phyloP scores from a whole-genome alignment of 1,140 invertebrate species.

The Asbolus verrucosus region DNA sequence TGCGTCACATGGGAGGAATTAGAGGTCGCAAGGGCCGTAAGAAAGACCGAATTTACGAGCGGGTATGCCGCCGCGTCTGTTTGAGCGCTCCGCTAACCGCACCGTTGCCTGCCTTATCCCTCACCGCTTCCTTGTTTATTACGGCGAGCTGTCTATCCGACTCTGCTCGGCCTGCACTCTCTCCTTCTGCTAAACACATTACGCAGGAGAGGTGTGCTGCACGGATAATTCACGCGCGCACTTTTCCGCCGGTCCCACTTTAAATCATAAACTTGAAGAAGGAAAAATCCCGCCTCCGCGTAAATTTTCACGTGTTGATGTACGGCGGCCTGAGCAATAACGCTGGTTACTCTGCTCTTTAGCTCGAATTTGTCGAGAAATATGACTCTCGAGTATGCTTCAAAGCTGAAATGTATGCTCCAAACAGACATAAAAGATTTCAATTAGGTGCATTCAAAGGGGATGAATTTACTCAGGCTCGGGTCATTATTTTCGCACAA shows the following conservation, averaged over 20 bases:
- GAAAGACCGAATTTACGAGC: constrained; percentile 61
- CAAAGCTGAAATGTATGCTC: constrained; percentile 34
- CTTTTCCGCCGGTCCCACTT: constrained; percentile 19
- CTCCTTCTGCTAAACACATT: constrained; percentile 40
- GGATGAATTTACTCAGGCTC: too few relatives aligned
- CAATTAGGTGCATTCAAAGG: constrained; percentile 10
- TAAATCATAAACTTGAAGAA: constrained; percentile 36
- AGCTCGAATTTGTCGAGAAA: constrained; percentile 29
- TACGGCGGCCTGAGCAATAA: constrained; percentile 22
- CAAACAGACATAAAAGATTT: constrained; percentile 24
- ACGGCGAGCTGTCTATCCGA: constrained; percentile 47
- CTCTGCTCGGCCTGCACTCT: constrained; percentile 19
- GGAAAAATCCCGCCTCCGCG: constrained; percentile 22
- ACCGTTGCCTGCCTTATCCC: constrained; percentile 47
- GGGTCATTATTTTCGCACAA: too few relatives aligned
- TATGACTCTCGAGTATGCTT: constrained; percentile 27
- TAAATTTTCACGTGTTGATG: constrained; percentile 33
- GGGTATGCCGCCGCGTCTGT: constrained; percentile 54
- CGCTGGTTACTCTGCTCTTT: constrained; percentile 31
- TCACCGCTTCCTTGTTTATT: constrained; percentile 49
- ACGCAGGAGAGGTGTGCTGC: background rate
- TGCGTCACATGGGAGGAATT: constrained; percentile 62
- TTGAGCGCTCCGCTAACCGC: constrained; percentile 55
- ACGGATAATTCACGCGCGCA: constrained; percentile 32
- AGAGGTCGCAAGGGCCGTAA: constrained; percentile 61